Base-by-base conservation (phyloP, 2,888 invertebrate genomes). In the Drosophila pegasa region DNA sequence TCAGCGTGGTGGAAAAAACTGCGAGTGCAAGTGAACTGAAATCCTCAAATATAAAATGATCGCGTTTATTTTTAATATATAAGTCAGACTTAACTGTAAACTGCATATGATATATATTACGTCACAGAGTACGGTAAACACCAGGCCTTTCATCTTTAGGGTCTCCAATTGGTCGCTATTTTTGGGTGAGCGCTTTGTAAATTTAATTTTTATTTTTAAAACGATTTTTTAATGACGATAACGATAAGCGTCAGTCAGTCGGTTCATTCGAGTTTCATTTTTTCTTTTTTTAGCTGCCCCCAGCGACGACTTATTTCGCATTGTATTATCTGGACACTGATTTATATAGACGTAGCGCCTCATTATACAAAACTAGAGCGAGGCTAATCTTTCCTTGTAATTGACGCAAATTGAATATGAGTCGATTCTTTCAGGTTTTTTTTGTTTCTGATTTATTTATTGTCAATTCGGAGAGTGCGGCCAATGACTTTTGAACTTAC, bases 331-430 rank as follows among this genome's bases (percentile, higher is more conserved):
- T 67, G 85, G 69, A 45, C 57, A 56, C 35, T 75, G 78, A 67
- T 80, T 75, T 78, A 70, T 80, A 71, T 75, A 54, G 55, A 67
- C 63, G 63, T 45, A 61, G 69, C 72, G 60, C 40, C 50, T 41
- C 57, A 75, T 82, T 58, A 55, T 64, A 18, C 50, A 20, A 75
- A 87, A 75, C 81, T 83, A 73, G 82, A 73, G 66, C 82, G 87
- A 87, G 87, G 87, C 82, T 83, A 87, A 83, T 83, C 82, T 84
- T 80, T 83, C 57, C 47, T 57, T 85, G 75, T 73, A 83, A 83
- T 84, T 83, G 82, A 83, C 82, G 87, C 75, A 83, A 78, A 87
- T 83, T 71, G 78, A 73, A 60, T 75, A 66, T 68, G 81, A 69
- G 57, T 66, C 70, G 78, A 77, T 80, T 65, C n/a, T 71, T 38